phyloP scores from a whole-genome alignment of 2,888 invertebrate genomes.

The Phaedon cochleariae region DNA sequence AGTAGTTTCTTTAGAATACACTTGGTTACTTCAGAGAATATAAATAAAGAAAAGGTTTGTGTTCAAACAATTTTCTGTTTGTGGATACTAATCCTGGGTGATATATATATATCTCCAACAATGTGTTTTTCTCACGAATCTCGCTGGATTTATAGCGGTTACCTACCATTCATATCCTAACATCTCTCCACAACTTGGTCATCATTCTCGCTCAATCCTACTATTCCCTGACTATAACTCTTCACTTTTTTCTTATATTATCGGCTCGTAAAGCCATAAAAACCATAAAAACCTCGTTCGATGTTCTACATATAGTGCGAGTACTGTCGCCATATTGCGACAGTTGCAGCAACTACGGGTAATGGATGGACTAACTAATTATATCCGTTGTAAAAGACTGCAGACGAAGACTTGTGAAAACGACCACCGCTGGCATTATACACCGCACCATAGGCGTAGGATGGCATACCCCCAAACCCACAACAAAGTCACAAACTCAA shows the following conservation, averaged over 20 bases:
- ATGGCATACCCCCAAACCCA: background rate
- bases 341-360: constrained; percentile 46
- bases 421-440: constrained; percentile 48
- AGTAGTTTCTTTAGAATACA: too few relatives aligned
- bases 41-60: too few relatives aligned
- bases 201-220: background rate
- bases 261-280: constrained; percentile 19
- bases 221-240: background rate
- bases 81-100: too few relatives aligned
- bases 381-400: constrained; percentile 55
- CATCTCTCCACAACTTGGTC: background rate
- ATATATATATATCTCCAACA: too few relatives aligned
- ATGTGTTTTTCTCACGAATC: too few relatives aligned
- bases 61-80: too few relatives aligned
- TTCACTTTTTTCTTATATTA: too few relatives aligned
- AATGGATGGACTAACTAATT: constrained; percentile 60
- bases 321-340: constrained; percentile 34
- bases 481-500: background rate
- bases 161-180: too few relatives aligned
- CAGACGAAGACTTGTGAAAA: constrained; percentile 49
- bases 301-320: constrained; percentile 35
- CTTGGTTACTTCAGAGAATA: too few relatives aligned
- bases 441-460: too few relatives aligned
- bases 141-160: too few relatives aligned
- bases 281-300: constrained; percentile 25